Evolutionary conservation across 2,888 invertebrate genomes (phyloP), one percentile per base, ranked within the genome.

Genomic region (Polylopha cassiicola): DNA sequence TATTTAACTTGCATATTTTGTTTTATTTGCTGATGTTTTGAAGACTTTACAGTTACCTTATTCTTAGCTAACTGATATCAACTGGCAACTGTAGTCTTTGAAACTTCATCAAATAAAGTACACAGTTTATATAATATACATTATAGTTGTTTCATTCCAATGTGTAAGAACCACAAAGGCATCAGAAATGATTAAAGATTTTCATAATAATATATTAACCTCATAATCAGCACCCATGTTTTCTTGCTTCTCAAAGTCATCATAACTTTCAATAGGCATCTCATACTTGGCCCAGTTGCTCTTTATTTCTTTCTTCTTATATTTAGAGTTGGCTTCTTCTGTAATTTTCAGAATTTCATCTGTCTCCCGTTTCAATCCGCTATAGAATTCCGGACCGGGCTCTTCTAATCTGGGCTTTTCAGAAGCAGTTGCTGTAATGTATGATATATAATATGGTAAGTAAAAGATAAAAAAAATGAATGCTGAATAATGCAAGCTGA

Each of bases 231-330:
- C 85, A n/a, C 86, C 86, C 42, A 76, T 47, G 38, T 71, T 71
- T 34, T 82, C 80, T 30, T 77, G 73, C 34, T 81, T 78, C 44
- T 84, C 79, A 41, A 80, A 65, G 38, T 79, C 77, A 21, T 86
- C 84, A 50, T 86, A 85, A 44, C 61, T 80, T 26, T 81, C 79
- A 46, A 84, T 73, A 0, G 82, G 82, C 64, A 85, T 66, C 50
- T 86, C 86, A 73, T 84, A 85, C 45, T 85, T 85, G 2, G 75
- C 62, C 86, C 86, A 86, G 46, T 86, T 86, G 44, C 84, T 86
- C 55, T 76, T 72, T 20, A 86, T 85, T 50, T 85, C 85, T 42
- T 86, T 84, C 50, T 85, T 86, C 39, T 73, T 78, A 37, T 86
- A 86, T 52, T 86, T 86, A 1, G 66, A 47, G 42, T 68, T 76